Conservation (phyloP, 2,888 invertebrate genomes). For the Catocala fraxini region DNA sequence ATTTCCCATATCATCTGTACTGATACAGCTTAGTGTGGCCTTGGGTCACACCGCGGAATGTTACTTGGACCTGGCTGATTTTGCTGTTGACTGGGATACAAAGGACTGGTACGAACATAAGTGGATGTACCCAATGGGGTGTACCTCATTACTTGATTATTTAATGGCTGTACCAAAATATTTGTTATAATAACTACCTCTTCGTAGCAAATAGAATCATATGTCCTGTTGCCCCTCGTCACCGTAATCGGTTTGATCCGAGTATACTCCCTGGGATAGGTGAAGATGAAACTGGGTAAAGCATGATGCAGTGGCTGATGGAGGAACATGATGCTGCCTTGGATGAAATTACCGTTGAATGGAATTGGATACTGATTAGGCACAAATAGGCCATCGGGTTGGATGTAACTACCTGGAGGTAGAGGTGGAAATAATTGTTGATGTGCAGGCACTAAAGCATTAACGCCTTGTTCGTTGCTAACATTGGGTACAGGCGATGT, state of each 20-base stretch:
- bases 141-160: background rate
- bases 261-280: constrained; percentile 2
- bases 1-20: too few species aligned
- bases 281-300: background rate
- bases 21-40: too few species aligned
- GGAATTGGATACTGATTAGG: too few species aligned
- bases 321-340: background rate
- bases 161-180: constrained; percentile 2
- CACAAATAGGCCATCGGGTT: too few species aligned
- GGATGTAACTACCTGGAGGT: too few species aligned
- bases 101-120: background rate
- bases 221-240: background rate
- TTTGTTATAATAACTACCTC: constrained; percentile 5
- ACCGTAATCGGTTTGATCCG: background rate
- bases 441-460: too few species aligned
- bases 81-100: background rate
- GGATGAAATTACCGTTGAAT: too few species aligned
- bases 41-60: too few species aligned
- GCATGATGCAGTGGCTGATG: background rate
- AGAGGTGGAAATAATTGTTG: too few species aligned
- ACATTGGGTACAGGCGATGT: background rate
- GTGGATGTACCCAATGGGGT: constrained; percentile 1
- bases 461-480: too few species aligned
- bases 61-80: background rate
- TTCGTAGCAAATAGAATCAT: background rate